Conservation (phyloP, 2,888 invertebrate species). For the Ecliptopera silaceata region DNA sequence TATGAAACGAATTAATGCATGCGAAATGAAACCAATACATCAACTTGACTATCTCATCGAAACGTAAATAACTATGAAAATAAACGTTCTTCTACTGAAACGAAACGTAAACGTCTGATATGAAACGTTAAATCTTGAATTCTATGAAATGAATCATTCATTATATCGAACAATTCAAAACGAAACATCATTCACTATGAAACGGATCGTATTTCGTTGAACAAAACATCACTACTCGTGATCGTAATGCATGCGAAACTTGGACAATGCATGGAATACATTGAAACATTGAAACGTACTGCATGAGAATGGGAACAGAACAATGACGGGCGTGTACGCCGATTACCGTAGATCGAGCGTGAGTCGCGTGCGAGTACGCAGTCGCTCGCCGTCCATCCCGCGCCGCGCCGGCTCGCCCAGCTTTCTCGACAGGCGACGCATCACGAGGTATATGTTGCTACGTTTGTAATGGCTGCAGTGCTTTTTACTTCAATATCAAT, state of each 20-base stretch:
- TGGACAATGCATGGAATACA: not conserved
- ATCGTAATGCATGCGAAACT: conserved; percentile 7
- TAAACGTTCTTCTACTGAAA: conserved; percentile 6
- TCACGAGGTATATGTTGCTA: conserved; percentile 91
- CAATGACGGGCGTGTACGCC: conserved; percentile 81
- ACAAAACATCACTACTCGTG: too few species aligned
- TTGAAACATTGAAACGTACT: too few species aligned
- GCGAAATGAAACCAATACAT: not conserved
- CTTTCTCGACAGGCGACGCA: conserved; percentile 95
- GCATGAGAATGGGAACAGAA: conserved; percentile 50
- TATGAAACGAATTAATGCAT: conserved; percentile 21
- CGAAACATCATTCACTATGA: not conserved
- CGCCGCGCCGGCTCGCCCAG: conserved; percentile 96
- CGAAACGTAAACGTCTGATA: not conserved
- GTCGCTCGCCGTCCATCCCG: conserved; percentile 93
- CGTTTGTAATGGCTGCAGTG: conserved; percentile 2
- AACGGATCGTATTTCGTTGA: too few species aligned
- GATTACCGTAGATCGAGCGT: conserved; percentile 79
- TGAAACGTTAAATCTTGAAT: too few species aligned
- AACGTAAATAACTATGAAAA: not conserved
- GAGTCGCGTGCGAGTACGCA: conserved; percentile 77
- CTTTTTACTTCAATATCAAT: too few species aligned
- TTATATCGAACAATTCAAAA: too few species aligned
- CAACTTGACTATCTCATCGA: too few species aligned
- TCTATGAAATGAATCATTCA: not conserved